Evolutionary conservation across 2,797 vertebrate genomes (phyloP).

Genomic region (Anguilla anguilla): DNA sequence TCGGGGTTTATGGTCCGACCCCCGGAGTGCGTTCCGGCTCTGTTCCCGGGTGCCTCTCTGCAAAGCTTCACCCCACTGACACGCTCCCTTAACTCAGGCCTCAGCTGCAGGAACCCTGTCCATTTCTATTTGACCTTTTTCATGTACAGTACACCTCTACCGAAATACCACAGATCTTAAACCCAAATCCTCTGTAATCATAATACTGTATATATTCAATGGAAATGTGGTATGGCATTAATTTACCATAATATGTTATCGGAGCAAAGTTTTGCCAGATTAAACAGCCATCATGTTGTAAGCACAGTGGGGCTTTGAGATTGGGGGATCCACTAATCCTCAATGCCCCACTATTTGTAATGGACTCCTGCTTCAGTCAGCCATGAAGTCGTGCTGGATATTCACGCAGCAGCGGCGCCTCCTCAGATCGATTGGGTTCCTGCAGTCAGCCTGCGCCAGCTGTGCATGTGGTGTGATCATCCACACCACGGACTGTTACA

Average conservation of each 20-base stretch:
- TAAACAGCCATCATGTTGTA: neutral
- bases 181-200: no score
- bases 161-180: no score
- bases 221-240: neutral
- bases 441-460: constrained; percentile 5
- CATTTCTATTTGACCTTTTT: neutral
- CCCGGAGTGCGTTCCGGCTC: constrained; percentile 7
- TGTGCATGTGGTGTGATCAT: neutral
- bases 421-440: constrained; percentile 18
- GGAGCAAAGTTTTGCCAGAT: neutral
- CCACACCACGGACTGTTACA: neutral
- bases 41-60: constrained; percentile 3
- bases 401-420: neutral
- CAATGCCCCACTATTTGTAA: neutral
- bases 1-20: neutral
- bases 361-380: neutral
- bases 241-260: neutral
- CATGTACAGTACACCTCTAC: neutral
- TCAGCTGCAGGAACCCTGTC: neutral
- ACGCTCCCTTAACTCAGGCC: neutral
- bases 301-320: neutral
- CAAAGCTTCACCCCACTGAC: neutral
- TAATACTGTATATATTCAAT: no score
- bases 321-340: neutral
- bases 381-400: neutral